Percentiles rank a stretch among this genome's conserved stretches.
Evolutionary conservation across 2,888 invertebrate species (phyloP).

Genomic region (Agrilus mali): DNA sequence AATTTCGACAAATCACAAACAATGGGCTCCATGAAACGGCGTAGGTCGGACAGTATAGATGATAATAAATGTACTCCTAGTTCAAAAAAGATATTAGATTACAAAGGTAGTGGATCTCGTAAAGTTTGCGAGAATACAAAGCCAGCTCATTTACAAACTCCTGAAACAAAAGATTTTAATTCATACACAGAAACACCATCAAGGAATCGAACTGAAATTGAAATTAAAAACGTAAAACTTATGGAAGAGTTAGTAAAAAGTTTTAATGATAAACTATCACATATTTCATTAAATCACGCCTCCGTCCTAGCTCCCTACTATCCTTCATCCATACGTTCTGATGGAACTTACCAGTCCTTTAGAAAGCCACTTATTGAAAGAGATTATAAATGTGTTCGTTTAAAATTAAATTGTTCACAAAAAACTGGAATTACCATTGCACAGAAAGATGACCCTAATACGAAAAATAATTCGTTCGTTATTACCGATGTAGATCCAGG

Average conservation of each 20-base stretch:
- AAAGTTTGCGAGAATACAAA: neutral
- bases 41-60: conserved; percentile 4
- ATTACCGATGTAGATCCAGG: conserved; percentile 38
- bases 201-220: neutral
- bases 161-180: conserved; percentile 7
- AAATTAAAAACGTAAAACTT: neutral
- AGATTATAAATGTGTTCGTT: conserved; percentile 26
- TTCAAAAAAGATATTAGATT: neutral
- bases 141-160: neutral
- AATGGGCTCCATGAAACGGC: neutral
- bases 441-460: conserved; percentile 15
- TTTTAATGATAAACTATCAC: conserved; percentile 20
- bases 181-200: no score
- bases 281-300: conserved; percentile 14
- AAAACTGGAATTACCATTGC: conserved; percentile 22
- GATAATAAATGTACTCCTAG: neutral
- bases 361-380: conserved; percentile 14
- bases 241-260: conserved; percentile 19
- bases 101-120: neutral
- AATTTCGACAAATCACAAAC: no score
- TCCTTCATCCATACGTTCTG: no score
- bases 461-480: conserved; percentile 26
- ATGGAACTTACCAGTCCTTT: no score
- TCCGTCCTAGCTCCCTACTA: conserved; percentile 3
- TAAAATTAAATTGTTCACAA: conserved; percentile 18